Conservation (phyloP, 37 sponge, comb jelly and placozoan species). For the Ianthella basta region DNA sequence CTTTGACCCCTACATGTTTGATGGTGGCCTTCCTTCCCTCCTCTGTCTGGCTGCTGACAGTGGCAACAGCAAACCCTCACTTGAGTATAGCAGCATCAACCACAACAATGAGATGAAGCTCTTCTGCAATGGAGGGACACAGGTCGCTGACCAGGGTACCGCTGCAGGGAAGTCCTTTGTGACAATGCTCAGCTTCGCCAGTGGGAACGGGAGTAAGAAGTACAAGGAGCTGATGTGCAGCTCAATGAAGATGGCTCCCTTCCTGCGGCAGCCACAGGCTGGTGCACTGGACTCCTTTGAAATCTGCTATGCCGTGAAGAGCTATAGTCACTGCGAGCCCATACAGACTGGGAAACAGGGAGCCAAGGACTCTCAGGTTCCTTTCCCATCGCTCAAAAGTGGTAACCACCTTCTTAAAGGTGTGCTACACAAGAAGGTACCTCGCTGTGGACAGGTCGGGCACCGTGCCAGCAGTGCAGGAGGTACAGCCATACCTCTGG, state of each 20-base stretch:
- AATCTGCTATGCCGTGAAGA: not conserved
- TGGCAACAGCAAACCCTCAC: not conserved
- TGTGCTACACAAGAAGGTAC: not conserved
- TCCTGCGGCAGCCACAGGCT: slow-evolving; percentile 24
- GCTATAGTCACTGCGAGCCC: not conserved
- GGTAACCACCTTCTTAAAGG: not conserved
- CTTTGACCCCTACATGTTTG: slow-evolving; percentile 23
- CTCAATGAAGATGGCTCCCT: slow-evolving; percentile 10
- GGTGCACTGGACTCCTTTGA: slow-evolving; percentile 26
- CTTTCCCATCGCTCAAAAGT: too few species aligned
- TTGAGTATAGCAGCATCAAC: slow-evolving; percentile 30
- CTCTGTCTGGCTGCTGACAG: slow-evolving; percentile 6
- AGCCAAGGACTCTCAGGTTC: not conserved
- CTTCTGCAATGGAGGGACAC: not conserved
- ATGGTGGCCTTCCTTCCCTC: slow-evolving; percentile 16
- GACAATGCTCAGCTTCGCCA: not conserved
- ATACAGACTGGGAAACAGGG: not conserved
- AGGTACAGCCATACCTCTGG: not conserved
- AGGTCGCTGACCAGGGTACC: not conserved
- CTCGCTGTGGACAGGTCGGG: not conserved
- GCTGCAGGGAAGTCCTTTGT: not conserved
- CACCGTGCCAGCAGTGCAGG: not conserved
- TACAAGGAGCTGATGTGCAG: not conserved
- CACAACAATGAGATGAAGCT: slow-evolving; percentile 31
- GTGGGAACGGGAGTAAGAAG: not conserved